phyloP scores from a whole-genome alignment of 2,113 vertebrate genomes.

The Pontoporia blainvillei region DNA sequence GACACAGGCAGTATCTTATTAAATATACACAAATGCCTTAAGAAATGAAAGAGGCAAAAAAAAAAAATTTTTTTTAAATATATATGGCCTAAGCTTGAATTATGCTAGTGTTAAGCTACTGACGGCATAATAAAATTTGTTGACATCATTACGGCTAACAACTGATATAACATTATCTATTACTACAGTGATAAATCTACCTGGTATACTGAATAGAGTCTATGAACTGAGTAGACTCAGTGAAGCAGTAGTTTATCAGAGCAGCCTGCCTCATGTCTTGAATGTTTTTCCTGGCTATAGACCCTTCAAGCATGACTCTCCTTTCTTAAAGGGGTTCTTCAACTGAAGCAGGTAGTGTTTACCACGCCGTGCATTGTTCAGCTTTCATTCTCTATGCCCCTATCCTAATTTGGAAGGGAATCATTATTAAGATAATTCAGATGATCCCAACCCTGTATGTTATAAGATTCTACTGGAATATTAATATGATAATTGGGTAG shows the following conservation, averaged over 20 bases:
- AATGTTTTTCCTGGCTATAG: background rate
- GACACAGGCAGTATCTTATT: background rate
- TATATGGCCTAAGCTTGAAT: background rate
- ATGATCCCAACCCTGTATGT: background rate
- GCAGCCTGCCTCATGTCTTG: background rate
- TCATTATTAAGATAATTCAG: background rate
- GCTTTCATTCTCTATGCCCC: background rate
- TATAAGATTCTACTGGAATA: background rate
- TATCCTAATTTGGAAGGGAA: background rate
- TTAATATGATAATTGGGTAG: background rate
- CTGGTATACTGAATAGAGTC: background rate
- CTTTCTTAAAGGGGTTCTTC: background rate
- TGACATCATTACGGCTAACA: background rate
- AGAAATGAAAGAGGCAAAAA: background rate
- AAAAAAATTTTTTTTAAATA: too few species aligned
- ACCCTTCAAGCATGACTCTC: background rate
- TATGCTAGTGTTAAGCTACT: background rate
- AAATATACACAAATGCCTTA: background rate
- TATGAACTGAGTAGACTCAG: background rate
- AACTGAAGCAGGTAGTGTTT: background rate
- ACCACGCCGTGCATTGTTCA: fast-evolving
- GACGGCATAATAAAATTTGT: background rate
- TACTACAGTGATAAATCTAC: background rate
- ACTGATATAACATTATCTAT: background rate
- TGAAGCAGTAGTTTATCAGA: background rate